Evolutionary conservation across 2,797 vertebrate species (phyloP), one percentile per base, ranked within the genome.

Genomic region (Danio jaintianensis): DNA sequence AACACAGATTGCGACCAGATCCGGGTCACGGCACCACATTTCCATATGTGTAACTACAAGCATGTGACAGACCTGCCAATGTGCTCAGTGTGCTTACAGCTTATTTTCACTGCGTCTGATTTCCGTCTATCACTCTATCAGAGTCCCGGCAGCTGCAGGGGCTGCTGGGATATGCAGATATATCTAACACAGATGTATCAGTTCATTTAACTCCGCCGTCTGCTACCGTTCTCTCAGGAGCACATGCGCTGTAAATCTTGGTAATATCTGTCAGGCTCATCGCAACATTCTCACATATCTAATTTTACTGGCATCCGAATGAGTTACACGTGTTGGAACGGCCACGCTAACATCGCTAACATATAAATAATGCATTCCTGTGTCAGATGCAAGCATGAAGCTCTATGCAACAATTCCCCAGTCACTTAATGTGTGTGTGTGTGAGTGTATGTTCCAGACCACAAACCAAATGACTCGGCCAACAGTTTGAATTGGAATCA

Each of bases 401-500:
- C 53, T 36, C 69, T 10, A 15, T 43, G n/a, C 72, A 62, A 75
- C 45, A 62, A 63, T 52, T 52, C 59, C 47, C 18, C 38, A 43
- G 48, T 64, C 74, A 5, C 47, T 66, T 4, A 75, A 20, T 50
- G 29, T 52, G 62, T 58, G 55, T 82, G 45, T 59, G 64, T 55
- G 42, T 66, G 59, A 50, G n/a, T n/a, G 29, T 29, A 29, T 29
- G 29, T 38, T 48, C 67, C n/a, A 38, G 20, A 83, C 75, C 82
- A 83, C 75, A 84, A 76, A 78, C 68, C 83, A 83, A 74, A 85
- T 48, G 72, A 79, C 68, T 86, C 81, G 52, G 69, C 66, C 79
- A 78, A 80, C 74, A 75, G 82, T 76, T 85, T 82, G 78, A 69
- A 81, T 71, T 81, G 78, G 62, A 86, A 82, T 83, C 79, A 78